phyloP scores from a whole-genome alignment of 2,888 invertebrate species.

The Temnothorax unifasciatus region DNA sequence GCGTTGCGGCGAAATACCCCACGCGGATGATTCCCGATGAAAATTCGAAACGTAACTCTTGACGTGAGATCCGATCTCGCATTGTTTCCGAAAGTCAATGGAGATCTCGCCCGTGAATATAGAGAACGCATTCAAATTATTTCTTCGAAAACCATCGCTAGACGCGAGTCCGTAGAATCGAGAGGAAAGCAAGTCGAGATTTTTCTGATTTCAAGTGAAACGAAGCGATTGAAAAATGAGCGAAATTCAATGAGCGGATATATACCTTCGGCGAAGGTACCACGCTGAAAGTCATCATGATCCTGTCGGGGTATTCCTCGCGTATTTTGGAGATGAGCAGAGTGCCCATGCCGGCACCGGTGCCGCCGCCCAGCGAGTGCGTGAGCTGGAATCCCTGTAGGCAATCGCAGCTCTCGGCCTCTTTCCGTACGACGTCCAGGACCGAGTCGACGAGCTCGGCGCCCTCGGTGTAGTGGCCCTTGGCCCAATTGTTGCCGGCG shows the following conservation, averaged over 20 bases:
- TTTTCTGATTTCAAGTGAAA: not conserved
- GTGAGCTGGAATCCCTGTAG: slow-evolving; percentile 90
- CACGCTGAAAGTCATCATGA: slow-evolving; percentile 95
- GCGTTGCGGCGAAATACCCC: slow-evolving; percentile 1
- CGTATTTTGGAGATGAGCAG: slow-evolving; percentile 95
- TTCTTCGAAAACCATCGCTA: not conserved
- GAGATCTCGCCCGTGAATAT: not conserved
- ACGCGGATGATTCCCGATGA: slow-evolving; percentile 37
- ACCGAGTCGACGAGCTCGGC: slow-evolving; percentile 88
- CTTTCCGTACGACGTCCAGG: slow-evolving; percentile 87
- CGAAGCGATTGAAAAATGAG: not conserved
- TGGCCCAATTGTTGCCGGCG: slow-evolving; percentile 87
- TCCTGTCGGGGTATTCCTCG: slow-evolving; percentile 95
- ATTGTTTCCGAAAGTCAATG: slow-evolving; percentile 13
- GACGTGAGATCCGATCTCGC: slow-evolving; percentile 24
- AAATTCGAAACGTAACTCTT: slow-evolving; percentile 23
- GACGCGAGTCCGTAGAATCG: not conserved
- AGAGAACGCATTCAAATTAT: not conserved
- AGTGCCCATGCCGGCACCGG: slow-evolving; percentile 96
- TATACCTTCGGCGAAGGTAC: slow-evolving; percentile 94
- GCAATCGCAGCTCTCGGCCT: slow-evolving; percentile 89
- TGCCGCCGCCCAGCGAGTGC: slow-evolving; percentile 95
- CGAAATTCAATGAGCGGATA: not conserved
- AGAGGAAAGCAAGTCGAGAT: not conserved
- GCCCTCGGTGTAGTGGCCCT: slow-evolving; percentile 90